Evolutionary conservation across 2,797 vertebrate species (phyloP).

Genomic region (Pteronotus mesoamericanus): DNA sequence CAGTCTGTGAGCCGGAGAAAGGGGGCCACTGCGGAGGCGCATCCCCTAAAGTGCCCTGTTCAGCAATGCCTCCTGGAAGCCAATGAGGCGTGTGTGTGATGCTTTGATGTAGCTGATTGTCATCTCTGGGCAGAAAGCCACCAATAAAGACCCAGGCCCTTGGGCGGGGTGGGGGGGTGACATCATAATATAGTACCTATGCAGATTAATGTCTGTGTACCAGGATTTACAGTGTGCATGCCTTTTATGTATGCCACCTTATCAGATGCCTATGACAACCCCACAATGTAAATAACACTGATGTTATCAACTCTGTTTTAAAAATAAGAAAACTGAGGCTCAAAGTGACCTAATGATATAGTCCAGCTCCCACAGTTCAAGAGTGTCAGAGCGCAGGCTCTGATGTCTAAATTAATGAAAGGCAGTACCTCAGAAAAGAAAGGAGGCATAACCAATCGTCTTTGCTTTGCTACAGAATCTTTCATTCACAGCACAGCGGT

Average conservation of each 20-base stretch:
- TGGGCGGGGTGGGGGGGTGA: not conserved
- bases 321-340: not conserved
- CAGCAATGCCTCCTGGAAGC: not conserved
- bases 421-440: not conserved
- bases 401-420: not conserved
- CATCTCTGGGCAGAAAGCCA: not conserved
- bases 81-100: not conserved
- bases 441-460: not conserved
- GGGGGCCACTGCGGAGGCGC: not conserved
- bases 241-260: not conserved
- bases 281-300: not conserved
- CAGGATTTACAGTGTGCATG: not conserved
- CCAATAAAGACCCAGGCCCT: not conserved
- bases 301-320: not conserved
- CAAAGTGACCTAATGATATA: not conserved
- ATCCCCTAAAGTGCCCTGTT: not conserved
- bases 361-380: not conserved
- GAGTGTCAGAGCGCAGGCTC: not conserved
- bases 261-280: not conserved
- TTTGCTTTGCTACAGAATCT: not conserved
- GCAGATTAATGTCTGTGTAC: not conserved
- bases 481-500: not conserved
- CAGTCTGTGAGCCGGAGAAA: not conserved
- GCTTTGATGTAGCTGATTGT: not conserved
- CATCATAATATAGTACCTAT: not conserved